Base-by-base conservation (phyloP, 2,888 invertebrate species). In the Schizaphis graminum region DNA sequence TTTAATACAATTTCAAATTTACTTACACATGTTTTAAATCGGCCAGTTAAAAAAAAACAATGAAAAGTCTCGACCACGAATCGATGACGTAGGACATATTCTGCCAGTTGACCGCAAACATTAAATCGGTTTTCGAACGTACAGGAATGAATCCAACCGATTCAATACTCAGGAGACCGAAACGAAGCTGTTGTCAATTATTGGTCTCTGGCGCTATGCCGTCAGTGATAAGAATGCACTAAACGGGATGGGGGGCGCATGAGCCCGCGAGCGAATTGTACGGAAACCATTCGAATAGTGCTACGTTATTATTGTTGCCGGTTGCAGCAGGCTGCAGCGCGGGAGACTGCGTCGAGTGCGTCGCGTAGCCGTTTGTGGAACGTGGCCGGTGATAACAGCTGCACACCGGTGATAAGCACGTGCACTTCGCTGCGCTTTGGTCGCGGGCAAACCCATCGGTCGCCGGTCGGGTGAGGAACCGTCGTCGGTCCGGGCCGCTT, bases 381-480 rank as follows among this genome's bases (percentile, higher is more conserved):
- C 77, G 49, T 53, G 49, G 47, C 88, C 77, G 7, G 89, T 89
- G 93, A 93, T 89, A 89, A 89, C 47, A 1, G 13, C 24, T 26
- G 88, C 41, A 49, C 86, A 47, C 26, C 47, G 67, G 61, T 44
- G 93, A 93, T 93, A 89, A 89, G 93, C 93, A 93, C 90, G 93
- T 94, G 93, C 93, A 94, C 90, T 94, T 90, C 35, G 61, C 84
- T 94, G 93, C 93, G 90, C 90, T 94, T 94, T 94, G 86, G 47
- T 85, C 47, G 93, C n/a, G 85, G 93, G 90, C 93, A 16, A 91
- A 26, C 41, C 90, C 86, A 90, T 61, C 21, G 57, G 28, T 8
- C 47, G 35, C 49, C 90, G 61, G 26, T 35, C 21, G 85, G 93
- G 93, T 90, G 44, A 13, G 86, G 61, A 5, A 93, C 84, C 26